A percentile compares a stretch with the other conserved stretches of the same genome.
phyloP scores from a whole-genome alignment of 2,888 invertebrate genomes.

The Apocheima hispidaria region DNA sequence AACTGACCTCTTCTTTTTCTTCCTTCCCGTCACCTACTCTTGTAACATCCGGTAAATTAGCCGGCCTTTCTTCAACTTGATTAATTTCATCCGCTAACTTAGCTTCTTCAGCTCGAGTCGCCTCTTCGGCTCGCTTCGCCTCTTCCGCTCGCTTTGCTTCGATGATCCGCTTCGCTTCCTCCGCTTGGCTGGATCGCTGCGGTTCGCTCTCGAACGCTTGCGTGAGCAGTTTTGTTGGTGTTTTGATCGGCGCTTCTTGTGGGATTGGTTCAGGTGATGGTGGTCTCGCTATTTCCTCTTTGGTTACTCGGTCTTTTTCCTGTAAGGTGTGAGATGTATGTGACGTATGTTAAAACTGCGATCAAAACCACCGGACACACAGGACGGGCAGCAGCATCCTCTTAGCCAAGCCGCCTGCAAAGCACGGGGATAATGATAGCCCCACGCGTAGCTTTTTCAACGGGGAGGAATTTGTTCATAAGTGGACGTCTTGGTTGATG shows the following conservation, averaged over 20 bases:
- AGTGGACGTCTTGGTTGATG: too few species aligned
- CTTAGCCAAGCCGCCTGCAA: too few species aligned
- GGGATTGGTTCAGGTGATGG: slow-evolving; percentile 40
- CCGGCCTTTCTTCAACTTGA: slow-evolving; percentile 29
- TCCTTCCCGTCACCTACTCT: slow-evolving; percentile 70
- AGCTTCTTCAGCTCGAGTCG: slow-evolving; percentile 2
- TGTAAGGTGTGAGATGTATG: slow-evolving; percentile 34
- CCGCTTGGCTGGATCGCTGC: slow-evolving; percentile 25
- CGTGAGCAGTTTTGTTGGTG: slow-evolving; percentile 14
- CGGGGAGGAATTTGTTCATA: too few species aligned
- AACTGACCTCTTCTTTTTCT: slow-evolving; percentile 65
- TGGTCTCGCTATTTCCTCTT: slow-evolving; percentile 49
- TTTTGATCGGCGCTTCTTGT: neutral
- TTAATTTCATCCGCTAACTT: too few species aligned
- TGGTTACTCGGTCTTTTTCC: slow-evolving; percentile 70
- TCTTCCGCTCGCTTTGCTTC: slow-evolving; percentile 25
- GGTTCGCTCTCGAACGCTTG: slow-evolving; percentile 23
- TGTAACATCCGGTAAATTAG: slow-evolving; percentile 74
- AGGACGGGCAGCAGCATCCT: too few species aligned
- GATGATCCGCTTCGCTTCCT: slow-evolving; percentile 22
- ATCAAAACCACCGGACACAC: too few species aligned
- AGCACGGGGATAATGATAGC: too few species aligned
- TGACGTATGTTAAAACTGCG: too few species aligned
- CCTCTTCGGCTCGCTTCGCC: slow-evolving; percentile 6
- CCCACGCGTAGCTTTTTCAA: too few species aligned